Percentiles rank a stretch among this genome's conserved stretches.
phyloP scores from a whole-genome alignment of 1,140 invertebrate species.

The Nasonia vitripennis region DNA sequence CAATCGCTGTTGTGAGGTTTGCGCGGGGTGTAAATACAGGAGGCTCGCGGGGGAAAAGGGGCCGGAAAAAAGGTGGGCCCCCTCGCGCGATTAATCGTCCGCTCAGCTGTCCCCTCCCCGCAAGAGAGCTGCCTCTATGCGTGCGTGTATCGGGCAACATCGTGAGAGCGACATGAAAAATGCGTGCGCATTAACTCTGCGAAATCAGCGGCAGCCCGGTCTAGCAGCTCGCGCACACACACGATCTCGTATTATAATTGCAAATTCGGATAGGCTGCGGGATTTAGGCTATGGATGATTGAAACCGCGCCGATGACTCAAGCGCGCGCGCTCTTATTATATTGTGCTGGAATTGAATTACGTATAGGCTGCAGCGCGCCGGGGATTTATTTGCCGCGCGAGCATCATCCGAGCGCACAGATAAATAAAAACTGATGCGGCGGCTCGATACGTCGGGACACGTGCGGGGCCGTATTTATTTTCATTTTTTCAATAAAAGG shows the following conservation, averaged over 20 bases:
- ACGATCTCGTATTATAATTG: slow-evolving; percentile 41
- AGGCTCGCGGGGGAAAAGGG: not conserved
- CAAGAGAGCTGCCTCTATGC: not conserved
- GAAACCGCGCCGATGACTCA: slow-evolving; percentile 13
- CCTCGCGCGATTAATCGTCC: slow-evolving; percentile 29
- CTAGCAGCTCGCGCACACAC: not conserved
- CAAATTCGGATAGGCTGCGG: slow-evolving; percentile 20
- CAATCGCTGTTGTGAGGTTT: slow-evolving; percentile 27
- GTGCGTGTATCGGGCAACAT: not conserved
- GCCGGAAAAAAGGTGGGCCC: slow-evolving; percentile 8
- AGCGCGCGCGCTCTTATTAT: not conserved
- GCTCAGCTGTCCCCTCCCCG: slow-evolving; percentile 3
- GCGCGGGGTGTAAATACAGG: not conserved
- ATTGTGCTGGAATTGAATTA: not conserved
- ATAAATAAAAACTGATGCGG: not conserved
- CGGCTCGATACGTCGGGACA: not conserved
- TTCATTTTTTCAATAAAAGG: not conserved
- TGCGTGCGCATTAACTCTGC: slow-evolving; percentile 34
- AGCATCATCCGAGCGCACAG: not conserved
- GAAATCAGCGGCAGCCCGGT: slow-evolving; percentile 13
- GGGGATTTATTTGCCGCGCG: too few relatives aligned
- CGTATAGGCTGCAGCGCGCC: not conserved
- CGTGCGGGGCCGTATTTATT: not conserved
- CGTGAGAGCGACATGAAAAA: slow-evolving; percentile 47
- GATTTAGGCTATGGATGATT: slow-evolving; percentile 25